phyloP scores from a whole-genome alignment of 2,797 vertebrate species.

The Acipenser transmontanus region DNA sequence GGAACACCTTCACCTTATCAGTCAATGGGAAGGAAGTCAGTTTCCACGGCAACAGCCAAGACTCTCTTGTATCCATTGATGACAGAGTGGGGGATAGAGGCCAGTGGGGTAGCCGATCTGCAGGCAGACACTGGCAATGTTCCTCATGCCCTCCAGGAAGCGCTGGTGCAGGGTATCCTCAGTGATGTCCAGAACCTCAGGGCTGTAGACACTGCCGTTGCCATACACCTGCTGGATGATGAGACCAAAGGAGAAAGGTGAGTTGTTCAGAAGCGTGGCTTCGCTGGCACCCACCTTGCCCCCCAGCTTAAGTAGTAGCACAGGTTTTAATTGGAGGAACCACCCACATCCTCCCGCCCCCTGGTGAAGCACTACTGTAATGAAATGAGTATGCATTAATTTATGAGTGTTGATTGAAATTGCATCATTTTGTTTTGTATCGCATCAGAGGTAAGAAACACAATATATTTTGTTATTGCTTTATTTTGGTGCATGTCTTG shows the following conservation, averaged over 20 bases:
- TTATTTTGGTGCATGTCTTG: too few relatives aligned
- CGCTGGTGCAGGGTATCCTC: slow-evolving; percentile 83
- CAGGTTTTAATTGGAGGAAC: slow-evolving; percentile 24
- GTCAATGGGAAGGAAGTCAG: slow-evolving; percentile 88
- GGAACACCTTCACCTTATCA: slow-evolving; percentile 93
- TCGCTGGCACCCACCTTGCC: slow-evolving; percentile 98
- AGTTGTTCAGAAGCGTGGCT: slow-evolving; percentile 94
- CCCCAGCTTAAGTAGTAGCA: slow-evolving; percentile 82
- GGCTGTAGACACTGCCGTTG: slow-evolving; percentile 95
- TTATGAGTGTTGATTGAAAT: too few relatives aligned
- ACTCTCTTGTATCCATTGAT: slow-evolving; percentile 94
- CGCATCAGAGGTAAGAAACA: too few relatives aligned
- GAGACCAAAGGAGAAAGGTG: slow-evolving; percentile 91
- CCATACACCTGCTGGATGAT: slow-evolving; percentile 97
- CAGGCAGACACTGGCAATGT: slow-evolving; percentile 89
- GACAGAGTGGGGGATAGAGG: slow-evolving; percentile 87
- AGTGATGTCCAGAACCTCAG: slow-evolving; percentile 95
- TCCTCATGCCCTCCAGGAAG: slow-evolving; percentile 95
- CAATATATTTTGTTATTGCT: too few relatives aligned
- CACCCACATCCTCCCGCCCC: too few relatives aligned
- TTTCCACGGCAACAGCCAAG: slow-evolving; percentile 87
- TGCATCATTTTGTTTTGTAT: too few relatives aligned
- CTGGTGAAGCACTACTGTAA: too few relatives aligned
- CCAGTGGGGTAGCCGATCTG: slow-evolving; percentile 94
- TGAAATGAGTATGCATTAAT: too few relatives aligned